Conservation (phyloP, 2,113 vertebrate genomes). For the Phoxinus phoxinus region DNA sequence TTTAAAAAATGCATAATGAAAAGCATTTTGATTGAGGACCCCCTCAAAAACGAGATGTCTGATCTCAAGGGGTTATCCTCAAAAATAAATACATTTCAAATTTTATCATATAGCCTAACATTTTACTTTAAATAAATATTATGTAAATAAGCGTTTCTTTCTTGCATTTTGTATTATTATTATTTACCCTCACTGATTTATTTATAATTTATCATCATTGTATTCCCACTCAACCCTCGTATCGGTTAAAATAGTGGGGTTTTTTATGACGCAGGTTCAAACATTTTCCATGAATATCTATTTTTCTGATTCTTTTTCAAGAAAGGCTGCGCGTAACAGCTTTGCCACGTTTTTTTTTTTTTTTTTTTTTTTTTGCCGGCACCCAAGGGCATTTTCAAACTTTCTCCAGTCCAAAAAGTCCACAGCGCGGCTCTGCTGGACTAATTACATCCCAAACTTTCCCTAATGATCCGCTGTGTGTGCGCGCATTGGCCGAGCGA, state of each 20-base stretch:
- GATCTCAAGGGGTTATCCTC: too few relatives aligned
- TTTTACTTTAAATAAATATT: neutral
- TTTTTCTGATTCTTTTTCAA: neutral
- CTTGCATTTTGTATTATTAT: neutral
- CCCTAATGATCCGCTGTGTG: slow-evolving; percentile 66
- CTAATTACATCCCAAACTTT: slow-evolving; percentile 69
- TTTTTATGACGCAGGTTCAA: neutral
- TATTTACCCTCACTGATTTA: neutral
- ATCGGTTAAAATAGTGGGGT: neutral
- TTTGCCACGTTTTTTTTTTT: neutral
- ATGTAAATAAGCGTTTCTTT: neutral
- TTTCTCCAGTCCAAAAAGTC: slow-evolving; percentile 53
- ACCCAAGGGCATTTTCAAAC: slow-evolving; percentile 56
- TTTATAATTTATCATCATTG: neutral
- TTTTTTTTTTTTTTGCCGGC: neutral
- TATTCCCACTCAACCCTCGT: neutral
- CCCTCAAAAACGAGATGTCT: too few relatives aligned
- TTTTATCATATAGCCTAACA: neutral
- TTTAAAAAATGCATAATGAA: neutral
- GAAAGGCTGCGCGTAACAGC: neutral
- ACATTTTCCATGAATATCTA: neutral
- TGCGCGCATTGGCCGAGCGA: neutral
- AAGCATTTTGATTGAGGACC: too few relatives aligned
- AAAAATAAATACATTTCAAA: too few relatives aligned
- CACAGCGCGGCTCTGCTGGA: slow-evolving; percentile 50